A percentile compares a stretch with the other conserved stretches of the same genome.
Evolutionary conservation across 2,888 invertebrate genomes (phyloP).

Genomic region (Pseudococcus jackbeardsleyi): DNA sequence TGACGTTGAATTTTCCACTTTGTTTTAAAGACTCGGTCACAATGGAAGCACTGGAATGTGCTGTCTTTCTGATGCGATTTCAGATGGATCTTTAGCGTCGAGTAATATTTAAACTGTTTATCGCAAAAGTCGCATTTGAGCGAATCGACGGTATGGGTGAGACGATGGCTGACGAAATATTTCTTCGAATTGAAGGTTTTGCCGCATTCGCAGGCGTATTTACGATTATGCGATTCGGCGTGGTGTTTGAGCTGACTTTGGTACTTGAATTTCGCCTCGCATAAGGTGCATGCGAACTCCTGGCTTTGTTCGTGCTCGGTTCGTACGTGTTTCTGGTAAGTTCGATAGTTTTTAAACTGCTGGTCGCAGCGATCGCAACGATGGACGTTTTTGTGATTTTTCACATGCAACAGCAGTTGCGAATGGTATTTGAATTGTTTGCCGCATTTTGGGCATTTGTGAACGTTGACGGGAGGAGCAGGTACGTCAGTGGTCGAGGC

Average conservation of each 20-base stretch:
- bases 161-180: conserved; percentile 15
- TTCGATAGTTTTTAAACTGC: background rate
- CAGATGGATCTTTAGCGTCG: background rate
- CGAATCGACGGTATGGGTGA: background rate
- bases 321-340: conserved; percentile 17
- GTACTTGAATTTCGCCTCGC: conserved; percentile 31
- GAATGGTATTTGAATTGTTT: conserved; percentile 48
- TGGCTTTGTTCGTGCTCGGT: background rate
- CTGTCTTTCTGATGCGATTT: conserved; percentile 5
- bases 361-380: conserved; percentile 3
- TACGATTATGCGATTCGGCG: conserved; percentile 22
- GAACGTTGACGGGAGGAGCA: background rate
- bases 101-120: conserved; percentile 13
- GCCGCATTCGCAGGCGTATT: conserved; percentile 40
- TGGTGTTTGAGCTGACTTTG: conserved; percentile 26
- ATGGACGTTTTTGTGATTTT: conserved; percentile 14
- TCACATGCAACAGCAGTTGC: conserved; percentile 7
- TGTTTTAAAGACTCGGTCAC: background rate
- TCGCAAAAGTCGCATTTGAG: conserved; percentile 39
- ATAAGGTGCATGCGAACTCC: conserved; percentile 2
- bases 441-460: background rate
- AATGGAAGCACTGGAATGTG: conserved; percentile 25
- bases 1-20: conserved; percentile 39
- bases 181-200: conserved; percentile 53
- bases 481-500: background rate